Evolutionary conservation across 2,797 vertebrate species (phyloP), one percentile per base, ranked within the genome.

Genomic region (Psittacula echo): DNA sequence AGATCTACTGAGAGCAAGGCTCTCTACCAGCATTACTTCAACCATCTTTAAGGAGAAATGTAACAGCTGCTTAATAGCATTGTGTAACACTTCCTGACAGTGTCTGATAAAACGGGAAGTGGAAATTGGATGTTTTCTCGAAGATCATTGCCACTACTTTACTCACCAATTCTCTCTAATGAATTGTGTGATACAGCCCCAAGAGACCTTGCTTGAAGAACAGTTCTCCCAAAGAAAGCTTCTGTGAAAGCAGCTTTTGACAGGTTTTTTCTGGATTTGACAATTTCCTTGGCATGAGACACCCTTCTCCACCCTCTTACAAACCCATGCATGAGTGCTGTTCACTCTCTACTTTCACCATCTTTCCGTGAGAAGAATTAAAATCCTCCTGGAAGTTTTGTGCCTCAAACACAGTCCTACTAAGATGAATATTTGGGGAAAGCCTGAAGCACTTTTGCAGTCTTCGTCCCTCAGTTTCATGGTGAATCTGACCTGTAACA

Each of bases 101-200:
- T 64, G 77, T 77, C 68, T 85, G 72, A 89, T 85, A 93, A 92
- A 96, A 92, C 39, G 72, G 70, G 60, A 92, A 92, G 79, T 47
- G 39, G 76, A 95, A 96, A 94, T 58, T 56, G n/a, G 73, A 77
- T 42, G 45, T 87, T 87, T 77, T 96, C 77, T 58, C 18, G 29
- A 75, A 92, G 68, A 86, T 81, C 78, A 58, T 73, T 77, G 39
- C 75, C 62, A 68, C 87, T 91, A 37, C 85, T 85, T 94, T 74
- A 77, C 56, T 22, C 72, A 80, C 78, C 68, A 89, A 53, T 72
- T 83, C 37, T 71, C 64, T 65, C 44, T 72, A 83, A 87, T 51
- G 73, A 89, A 83, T 91, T 81, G 50, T 56, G 39, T 66, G 79
- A 88, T 83, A 89, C 32, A 77, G 51, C 22, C 90, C 54, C 73